Conservation (phyloP, 2,113 vertebrate species). For the Dascyllus trimaculatus region DNA sequence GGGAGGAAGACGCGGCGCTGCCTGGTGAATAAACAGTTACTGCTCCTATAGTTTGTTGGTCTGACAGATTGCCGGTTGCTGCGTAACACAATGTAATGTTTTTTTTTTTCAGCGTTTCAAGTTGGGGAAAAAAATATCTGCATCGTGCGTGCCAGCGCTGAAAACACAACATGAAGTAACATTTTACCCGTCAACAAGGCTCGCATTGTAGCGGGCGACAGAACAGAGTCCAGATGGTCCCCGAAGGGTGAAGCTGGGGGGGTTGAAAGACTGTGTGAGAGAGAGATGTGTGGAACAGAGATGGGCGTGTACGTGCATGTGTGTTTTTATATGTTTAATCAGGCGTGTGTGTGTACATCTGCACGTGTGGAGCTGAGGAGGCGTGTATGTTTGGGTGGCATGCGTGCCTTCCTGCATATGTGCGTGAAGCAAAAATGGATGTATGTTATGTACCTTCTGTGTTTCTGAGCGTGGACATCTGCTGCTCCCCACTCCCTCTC, state of each 20-base stretch:
- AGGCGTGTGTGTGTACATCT: conserved; percentile 24
- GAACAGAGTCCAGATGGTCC: conserved; percentile 75
- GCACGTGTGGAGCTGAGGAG: conserved; percentile 7
- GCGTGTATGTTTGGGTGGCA: conserved; percentile 17
- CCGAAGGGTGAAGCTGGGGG: conserved; percentile 60
- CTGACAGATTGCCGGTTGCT: conserved; percentile 26
- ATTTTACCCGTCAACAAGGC: conserved; percentile 59
- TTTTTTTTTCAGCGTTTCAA: conserved; percentile 18
- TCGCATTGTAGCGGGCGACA: conserved; percentile 57
- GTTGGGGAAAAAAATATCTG: conserved; percentile 8
- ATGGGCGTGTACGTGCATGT: conserved; percentile 30
- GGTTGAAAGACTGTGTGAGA: conserved; percentile 35
- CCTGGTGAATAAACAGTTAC: neutral
- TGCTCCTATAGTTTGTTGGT: conserved; percentile 14
- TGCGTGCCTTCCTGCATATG: conserved; percentile 1
- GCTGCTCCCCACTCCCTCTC: conserved; percentile 37
- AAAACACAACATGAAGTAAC: conserved; percentile 46
- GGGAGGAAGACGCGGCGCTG: neutral
- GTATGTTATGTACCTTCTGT: neutral
- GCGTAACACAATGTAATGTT: conserved; percentile 15
- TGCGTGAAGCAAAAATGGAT: conserved; percentile 18
- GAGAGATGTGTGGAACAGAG: conserved; percentile 19
- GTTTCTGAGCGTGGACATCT: conserved; percentile 61
- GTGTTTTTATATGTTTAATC: conserved; percentile 5
- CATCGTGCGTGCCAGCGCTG: conserved; percentile 6